A percentile compares a stretch with the other conserved stretches of the same genome.
phyloP scores from a whole-genome alignment of 2,797 vertebrate species.

The Hoplostethus atlanticus region DNA sequence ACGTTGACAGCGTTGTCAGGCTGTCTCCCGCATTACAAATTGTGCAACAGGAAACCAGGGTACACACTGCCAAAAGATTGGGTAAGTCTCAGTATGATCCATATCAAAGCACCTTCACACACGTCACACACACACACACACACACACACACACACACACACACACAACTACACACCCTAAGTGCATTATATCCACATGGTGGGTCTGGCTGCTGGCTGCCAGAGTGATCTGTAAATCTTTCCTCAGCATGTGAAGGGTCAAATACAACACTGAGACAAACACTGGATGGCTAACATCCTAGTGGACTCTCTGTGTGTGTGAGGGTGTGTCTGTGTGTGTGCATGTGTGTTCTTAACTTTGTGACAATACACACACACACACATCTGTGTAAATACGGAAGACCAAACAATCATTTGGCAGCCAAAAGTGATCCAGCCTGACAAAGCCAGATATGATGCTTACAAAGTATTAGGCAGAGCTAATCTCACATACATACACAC shows the following conservation, averaged over 20 bases:
- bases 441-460: too few relatives aligned
- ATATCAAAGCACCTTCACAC: background rate
- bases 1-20: constrained; percentile 11
- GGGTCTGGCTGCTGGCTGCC: background rate
- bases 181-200: background rate
- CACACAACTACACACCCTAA: background rate
- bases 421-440: too few relatives aligned
- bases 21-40: background rate
- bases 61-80: constrained; percentile 8
- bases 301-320: too few relatives aligned
- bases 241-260: constrained; percentile 5
- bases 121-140: background rate
- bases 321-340: too few relatives aligned
- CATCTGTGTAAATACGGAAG: too few relatives aligned
- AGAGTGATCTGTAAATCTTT: constrained; percentile 1
- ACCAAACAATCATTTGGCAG: too few relatives aligned
- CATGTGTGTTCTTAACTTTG: too few relatives aligned
- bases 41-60: constrained; percentile 8
- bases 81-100: constrained; percentile 8
- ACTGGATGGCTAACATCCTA: too few relatives aligned
- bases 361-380: too few relatives aligned
- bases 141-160: background rate
- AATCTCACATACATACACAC: too few relatives aligned
- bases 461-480: too few relatives aligned
- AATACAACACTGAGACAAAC: background rate